Evolutionary conservation across 2,888 invertebrate species (phyloP).

Genomic region (Pollenia griseotomentosa): DNA sequence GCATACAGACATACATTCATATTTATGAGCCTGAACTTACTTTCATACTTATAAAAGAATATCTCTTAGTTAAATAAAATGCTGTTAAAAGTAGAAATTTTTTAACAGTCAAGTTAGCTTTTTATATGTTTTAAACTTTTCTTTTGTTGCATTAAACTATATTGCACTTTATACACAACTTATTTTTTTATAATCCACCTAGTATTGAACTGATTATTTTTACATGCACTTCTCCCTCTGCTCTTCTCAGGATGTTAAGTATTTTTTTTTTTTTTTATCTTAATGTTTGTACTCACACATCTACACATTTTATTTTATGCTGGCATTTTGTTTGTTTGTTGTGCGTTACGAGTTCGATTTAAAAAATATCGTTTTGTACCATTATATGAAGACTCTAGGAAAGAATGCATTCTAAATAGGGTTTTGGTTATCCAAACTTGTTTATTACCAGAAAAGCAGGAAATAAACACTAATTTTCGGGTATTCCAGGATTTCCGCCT

Average conservation of each 20-base stretch:
- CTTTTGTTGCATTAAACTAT: constrained; percentile 5
- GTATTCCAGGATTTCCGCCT: too few relatives aligned
- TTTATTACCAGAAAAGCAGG: too few relatives aligned
- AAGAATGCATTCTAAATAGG: neutral
- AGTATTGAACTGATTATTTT: constrained; percentile 54
- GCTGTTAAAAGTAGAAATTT: neutral
- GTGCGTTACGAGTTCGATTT: neutral
- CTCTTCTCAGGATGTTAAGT: neutral
- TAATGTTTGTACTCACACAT: neutral
- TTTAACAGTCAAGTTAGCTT: constrained; percentile 1
- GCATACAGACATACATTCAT: neutral
- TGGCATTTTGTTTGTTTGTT: constrained; percentile 14
- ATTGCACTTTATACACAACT: neutral
- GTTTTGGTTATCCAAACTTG: neutral
- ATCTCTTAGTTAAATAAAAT: constrained; percentile 15
- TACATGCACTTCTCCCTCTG: neutral
- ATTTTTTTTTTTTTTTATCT: neutral
- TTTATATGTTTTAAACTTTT: neutral
- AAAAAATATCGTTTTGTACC: neutral
- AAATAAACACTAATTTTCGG: too few relatives aligned
- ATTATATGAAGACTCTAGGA: neutral
- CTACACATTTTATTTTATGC: constrained; percentile 5
- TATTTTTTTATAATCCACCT: neutral
- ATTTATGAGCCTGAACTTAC: neutral
- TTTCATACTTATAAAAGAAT: neutral